Conservation (phyloP, 2,797 vertebrate species). For the Rousettus madagascariensis region DNA sequence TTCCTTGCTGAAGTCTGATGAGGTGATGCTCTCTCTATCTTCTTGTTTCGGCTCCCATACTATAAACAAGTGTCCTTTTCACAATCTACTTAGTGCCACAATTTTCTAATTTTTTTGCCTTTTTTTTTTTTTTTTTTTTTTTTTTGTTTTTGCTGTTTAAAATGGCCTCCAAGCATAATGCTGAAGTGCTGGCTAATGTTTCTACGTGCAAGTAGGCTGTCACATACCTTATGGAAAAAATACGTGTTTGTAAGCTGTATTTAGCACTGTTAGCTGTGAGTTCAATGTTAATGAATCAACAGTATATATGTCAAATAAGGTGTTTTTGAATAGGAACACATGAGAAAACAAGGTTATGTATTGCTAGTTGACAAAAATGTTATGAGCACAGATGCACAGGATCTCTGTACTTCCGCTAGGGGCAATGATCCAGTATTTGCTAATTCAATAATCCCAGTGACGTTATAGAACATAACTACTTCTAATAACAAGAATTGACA, state of each 20-base stretch:
- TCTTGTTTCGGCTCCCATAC: not conserved
- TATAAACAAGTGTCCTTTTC: not conserved
- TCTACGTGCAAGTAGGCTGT: not conserved
- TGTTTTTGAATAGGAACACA: not conserved
- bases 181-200: not conserved
- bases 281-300: not conserved
- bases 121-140: too few relatives aligned
- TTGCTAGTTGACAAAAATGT: not conserved
- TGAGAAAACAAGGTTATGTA: not conserved
- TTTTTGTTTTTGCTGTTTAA: not conserved
- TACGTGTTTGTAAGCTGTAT: not conserved
- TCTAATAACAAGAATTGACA: not conserved
- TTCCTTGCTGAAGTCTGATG: not conserved
- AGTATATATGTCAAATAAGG: not conserved
- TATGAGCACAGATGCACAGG: not conserved
- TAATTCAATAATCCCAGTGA: not conserved
- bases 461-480: not conserved
- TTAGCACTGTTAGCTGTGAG: not conserved
- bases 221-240: not conserved
- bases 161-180: not conserved
- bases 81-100: not conserved
- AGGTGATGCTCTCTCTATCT: not conserved
- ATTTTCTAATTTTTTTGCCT: not conserved
- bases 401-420: not conserved
- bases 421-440: not conserved